Conservation (phyloP, 2,113 vertebrate species). For the Meriones unguiculatus region DNA sequence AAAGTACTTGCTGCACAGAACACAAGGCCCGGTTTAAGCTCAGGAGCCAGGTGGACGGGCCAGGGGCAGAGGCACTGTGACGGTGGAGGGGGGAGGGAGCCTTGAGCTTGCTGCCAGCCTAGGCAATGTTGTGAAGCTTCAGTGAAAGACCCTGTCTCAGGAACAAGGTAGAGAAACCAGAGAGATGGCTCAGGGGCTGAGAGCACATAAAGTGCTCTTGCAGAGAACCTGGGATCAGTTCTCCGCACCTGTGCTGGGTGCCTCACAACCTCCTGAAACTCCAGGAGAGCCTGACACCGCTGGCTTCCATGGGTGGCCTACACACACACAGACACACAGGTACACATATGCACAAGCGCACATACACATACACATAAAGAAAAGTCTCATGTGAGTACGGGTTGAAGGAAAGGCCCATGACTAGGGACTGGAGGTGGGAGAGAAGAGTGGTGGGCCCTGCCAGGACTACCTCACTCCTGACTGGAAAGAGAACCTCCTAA, state of each 20-base stretch:
- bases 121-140: background rate
- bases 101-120: background rate
- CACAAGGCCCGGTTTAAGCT: background rate
- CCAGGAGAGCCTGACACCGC: background rate
- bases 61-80: background rate
- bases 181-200: background rate
- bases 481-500: background rate
- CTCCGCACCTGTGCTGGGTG: background rate
- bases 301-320: background rate
- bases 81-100: background rate
- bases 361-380: background rate
- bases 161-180: no score
- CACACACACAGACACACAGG: background rate
- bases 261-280: background rate
- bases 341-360: background rate
- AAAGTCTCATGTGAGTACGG: background rate
- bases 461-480: background rate
- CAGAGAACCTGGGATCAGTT: background rate
- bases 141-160: background rate
- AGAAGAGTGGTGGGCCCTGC: background rate
- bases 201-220: no score
- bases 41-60: background rate
- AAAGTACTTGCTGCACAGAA: background rate
- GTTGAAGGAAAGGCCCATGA: background rate
- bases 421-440: background rate